A percentile compares a stretch with the other conserved stretches of the same genome.
Conservation (phyloP, 2,797 vertebrate genomes). For the Halcyon leucocephala region DNA sequence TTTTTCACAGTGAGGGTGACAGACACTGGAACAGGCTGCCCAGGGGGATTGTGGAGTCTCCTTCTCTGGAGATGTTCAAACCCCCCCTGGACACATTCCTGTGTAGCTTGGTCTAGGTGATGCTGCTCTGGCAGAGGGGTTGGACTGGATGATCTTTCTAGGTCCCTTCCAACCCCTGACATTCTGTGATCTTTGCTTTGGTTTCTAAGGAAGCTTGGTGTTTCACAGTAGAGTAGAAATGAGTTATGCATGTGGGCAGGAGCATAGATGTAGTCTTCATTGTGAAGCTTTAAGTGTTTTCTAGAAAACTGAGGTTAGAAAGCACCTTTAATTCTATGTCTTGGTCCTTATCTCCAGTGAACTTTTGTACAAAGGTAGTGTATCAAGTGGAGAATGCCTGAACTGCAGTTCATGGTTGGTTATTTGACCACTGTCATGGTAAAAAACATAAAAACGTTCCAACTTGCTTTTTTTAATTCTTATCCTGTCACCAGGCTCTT, state of each 20-base stretch:
- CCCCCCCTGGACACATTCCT: too few species aligned
- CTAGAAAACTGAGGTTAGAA: background rate
- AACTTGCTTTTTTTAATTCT: background rate
- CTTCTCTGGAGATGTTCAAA: too few species aligned
- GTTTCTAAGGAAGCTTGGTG: background rate
- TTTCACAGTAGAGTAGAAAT: background rate
- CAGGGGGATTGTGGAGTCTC: too few species aligned
- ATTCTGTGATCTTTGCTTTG: background rate
- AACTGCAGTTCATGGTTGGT: background rate
- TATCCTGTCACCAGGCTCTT: background rate
- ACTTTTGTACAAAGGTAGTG: background rate
- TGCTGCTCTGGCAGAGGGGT: too few species aligned
- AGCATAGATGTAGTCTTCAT: background rate
- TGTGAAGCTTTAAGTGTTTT: background rate
- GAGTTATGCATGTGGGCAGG: background rate
- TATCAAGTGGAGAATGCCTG: background rate
- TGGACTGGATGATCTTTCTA: too few species aligned
- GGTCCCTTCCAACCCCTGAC: too few species aligned
- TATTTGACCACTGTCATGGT: background rate
- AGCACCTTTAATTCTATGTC: background rate
- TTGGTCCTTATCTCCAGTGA: background rate
- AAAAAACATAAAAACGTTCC: background rate
- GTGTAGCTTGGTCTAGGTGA: too few species aligned
- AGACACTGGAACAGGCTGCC: too few species aligned
- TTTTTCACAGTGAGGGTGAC: too few species aligned